phyloP scores from a whole-genome alignment of 2,113 vertebrate genomes.

The Egretta garzetta region DNA sequence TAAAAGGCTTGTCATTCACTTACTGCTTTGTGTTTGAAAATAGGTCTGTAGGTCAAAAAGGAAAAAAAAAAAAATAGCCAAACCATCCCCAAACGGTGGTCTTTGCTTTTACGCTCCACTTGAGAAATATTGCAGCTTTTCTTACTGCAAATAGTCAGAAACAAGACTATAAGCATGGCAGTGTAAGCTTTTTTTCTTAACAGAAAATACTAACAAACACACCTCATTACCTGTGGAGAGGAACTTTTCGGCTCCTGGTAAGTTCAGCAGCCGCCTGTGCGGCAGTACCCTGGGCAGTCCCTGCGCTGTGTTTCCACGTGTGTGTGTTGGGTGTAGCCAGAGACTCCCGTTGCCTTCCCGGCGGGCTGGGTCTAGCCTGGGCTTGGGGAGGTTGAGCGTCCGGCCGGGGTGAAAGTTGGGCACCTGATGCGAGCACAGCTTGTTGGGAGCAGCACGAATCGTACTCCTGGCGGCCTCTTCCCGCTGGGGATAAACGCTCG shows the following conservation, averaged over 20 bases:
- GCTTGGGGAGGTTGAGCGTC: not conserved
- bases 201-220: accelerated
- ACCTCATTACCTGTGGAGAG: not conserved
- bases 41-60: not conserved
- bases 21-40: not conserved
- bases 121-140: not conserved
- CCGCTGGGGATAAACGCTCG: not conserved
- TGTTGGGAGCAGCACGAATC: not conserved
- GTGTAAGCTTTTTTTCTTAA: not conserved
- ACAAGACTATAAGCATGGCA: not conserved
- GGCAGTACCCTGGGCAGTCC: not conserved
- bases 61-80: not conserved
- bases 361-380: not conserved
- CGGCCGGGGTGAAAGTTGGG: not conserved
- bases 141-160: not conserved
- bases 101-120: not conserved
- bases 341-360: not conserved
- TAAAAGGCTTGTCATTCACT: not conserved
- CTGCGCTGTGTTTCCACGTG: accelerated
- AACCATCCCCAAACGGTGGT: not conserved
- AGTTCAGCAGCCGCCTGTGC: not conserved
- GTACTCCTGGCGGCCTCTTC: not conserved
- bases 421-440: not conserved
- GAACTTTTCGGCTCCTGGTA: not conserved
- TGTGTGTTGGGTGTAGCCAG: not conserved